A percentile compares a stretch with the other conserved stretches of the same genome.
These are phyloP conservation scores for Dendroctonus valens DNA, from an alignment of 1,140 invertebrate species.

Conservation along the genomic window DNA sequence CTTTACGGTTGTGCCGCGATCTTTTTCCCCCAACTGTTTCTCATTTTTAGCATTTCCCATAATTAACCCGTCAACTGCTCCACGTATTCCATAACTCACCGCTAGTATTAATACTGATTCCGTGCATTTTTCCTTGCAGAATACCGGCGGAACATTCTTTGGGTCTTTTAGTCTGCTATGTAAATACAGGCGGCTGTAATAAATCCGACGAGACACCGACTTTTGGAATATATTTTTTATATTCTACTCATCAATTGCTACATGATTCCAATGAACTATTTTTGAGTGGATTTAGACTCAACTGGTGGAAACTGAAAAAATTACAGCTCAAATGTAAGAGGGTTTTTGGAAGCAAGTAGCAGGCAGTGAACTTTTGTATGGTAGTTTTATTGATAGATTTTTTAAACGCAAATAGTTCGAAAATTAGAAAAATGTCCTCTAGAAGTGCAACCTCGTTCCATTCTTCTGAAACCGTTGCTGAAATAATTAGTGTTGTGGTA, in stretches of 20 bases:
- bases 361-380: too few relatives aligned
- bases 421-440: background rate
- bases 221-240: too few relatives aligned
- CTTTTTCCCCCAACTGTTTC: conserved; percentile 23
- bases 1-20: conserved; percentile 11
- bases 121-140: conserved; percentile 19
- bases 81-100: conserved; percentile 31
- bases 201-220: too few relatives aligned
- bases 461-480: conserved; percentile 15
- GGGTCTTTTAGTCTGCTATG: conserved; percentile 22
- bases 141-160: conserved; percentile 23
- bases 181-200: conserved; percentile 18
- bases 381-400: too few relatives aligned
- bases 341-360: too few relatives aligned
- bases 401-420: too few relatives aligned
- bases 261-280: too few relatives aligned
- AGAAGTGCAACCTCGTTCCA: background rate
- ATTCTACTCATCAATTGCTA: too few relatives aligned
- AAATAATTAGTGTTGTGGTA: conserved; percentile 24
- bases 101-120: conserved; percentile 30
- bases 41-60: conserved; percentile 33
- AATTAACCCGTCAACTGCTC: conserved; percentile 31
- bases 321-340: too few relatives aligned
- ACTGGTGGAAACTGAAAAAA: too few relatives aligned
- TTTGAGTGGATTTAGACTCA: too few relatives aligned